phyloP scores from a whole-genome alignment of 2,888 invertebrate species.

The Eurytoma adleriae region DNA sequence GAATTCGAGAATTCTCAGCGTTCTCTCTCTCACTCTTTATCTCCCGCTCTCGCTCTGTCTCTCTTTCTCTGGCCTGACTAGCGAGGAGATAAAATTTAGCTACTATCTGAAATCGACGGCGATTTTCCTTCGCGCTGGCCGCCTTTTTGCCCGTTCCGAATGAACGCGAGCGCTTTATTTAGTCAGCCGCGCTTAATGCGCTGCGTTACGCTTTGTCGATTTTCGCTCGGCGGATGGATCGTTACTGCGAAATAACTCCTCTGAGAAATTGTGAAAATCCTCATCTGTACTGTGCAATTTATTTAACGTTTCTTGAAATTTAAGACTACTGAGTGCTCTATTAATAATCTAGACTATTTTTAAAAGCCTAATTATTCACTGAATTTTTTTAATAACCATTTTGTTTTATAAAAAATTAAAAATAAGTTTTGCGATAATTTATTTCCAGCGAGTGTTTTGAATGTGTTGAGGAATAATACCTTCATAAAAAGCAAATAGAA shows the following conservation, averaged over 20 bases:
- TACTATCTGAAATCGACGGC: slow-evolving; percentile 31
- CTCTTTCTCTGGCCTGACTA: neutral
- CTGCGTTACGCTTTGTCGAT: slow-evolving; percentile 10
- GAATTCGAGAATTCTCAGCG: slow-evolving; percentile 21
- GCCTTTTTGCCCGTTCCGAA: neutral
- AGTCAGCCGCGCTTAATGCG: neutral
- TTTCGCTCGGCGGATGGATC: neutral
- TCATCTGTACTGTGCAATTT: too few relatives aligned
- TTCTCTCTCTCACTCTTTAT: neutral
- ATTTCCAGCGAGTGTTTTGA: too few relatives aligned
- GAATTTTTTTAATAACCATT: too few relatives aligned
- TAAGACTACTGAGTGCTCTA: too few relatives aligned
- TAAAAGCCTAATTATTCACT: too few relatives aligned
- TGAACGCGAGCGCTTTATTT: slow-evolving; percentile 11
- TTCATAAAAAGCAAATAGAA: too few relatives aligned
- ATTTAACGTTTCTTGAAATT: too few relatives aligned
- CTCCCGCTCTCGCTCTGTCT: neutral
- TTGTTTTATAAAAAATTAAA: too few relatives aligned
- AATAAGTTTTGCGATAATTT: too few relatives aligned
- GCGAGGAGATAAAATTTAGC: slow-evolving; percentile 46
- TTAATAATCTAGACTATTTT: too few relatives aligned
- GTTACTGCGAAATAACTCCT: slow-evolving; percentile 14
- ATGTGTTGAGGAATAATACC: too few relatives aligned
- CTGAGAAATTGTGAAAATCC: neutral
- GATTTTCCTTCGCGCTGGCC: slow-evolving; percentile 4